Evolutionary conservation across 2,888 invertebrate species (phyloP).

Genomic region (Drosophila phalerata): DNA sequence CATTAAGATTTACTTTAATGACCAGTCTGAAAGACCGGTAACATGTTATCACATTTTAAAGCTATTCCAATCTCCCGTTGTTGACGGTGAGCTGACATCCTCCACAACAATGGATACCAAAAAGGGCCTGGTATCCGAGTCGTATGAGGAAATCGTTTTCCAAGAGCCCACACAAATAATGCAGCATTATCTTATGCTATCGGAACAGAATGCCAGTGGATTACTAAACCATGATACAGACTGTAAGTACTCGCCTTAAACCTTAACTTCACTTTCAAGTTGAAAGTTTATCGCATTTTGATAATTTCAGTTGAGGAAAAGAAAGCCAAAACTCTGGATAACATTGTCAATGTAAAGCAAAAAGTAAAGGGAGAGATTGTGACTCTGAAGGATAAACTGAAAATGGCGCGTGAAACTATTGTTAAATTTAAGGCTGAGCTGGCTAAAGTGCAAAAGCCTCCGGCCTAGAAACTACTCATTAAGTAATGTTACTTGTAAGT

Average conservation of each 20-base stretch:
- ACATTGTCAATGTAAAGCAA: conserved; percentile 91
- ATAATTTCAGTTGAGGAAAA: conserved; percentile 93
- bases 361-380: conserved; percentile 93
- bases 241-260: conserved; percentile 48
- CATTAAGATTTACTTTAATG: conserved; percentile 98
- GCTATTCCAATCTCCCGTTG: conserved; percentile 93
- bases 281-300: too few relatives aligned
- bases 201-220: conserved; percentile 86
- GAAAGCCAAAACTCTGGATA: conserved; percentile 92
- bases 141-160: conserved; percentile 98
- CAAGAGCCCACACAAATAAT: conserved; percentile 95
- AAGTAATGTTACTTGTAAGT: conserved; percentile 3
- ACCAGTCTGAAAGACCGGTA: conserved; percentile 95
- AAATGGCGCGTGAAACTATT: conserved; percentile 94
- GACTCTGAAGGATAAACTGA: conserved; percentile 93
- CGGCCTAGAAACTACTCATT: conserved; percentile 32
- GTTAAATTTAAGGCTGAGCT: conserved; percentile 93
- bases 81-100: conserved; percentile 83
- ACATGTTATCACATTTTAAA: conserved; percentile 98
- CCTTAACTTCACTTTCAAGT: background rate
- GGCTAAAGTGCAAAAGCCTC: conserved; percentile 83
- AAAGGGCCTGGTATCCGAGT: conserved; percentile 94
- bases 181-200: conserved; percentile 92
- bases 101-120: conserved; percentile 86
- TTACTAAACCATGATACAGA: conserved; percentile 57